Evolutionary conservation across 1,140 invertebrate species (phyloP).

Genomic region (Ceratitis capitata): DNA sequence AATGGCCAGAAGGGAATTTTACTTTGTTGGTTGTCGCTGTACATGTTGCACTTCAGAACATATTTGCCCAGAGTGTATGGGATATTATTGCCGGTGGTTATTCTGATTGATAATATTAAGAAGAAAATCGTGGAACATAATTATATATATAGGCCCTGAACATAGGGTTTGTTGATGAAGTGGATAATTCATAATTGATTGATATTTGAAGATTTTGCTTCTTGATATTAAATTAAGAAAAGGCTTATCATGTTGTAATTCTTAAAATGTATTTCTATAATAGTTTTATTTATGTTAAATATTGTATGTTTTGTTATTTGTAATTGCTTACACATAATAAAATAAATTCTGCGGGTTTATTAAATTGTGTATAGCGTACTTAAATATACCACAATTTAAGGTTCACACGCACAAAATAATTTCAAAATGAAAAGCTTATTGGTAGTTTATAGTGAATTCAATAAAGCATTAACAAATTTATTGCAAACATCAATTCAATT

Average conservation of each 20-base stretch:
- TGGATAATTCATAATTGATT: no score
- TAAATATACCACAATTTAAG: not conserved
- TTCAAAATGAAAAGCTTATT: not conserved
- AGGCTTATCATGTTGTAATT: not conserved
- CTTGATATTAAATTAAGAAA: constrained; percentile 6
- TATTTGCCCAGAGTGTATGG: no score
- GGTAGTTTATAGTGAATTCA: not conserved
- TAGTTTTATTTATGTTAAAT: constrained; percentile 27
- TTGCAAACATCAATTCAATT: not conserved
- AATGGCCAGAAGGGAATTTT: no score
- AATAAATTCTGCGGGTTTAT: not conserved
- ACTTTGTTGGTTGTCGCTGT: no score
- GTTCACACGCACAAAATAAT: not conserved
- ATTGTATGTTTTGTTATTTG: constrained; percentile 1
- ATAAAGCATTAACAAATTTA: constrained; percentile 16
- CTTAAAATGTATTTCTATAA: constrained; percentile 16
- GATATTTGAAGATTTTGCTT: no score
- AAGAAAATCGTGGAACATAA: no score
- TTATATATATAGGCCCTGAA: no score
- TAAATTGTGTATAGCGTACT: not conserved
- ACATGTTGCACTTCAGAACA: no score
- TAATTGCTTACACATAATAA: constrained; percentile 28
- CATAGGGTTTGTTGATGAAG: no score
- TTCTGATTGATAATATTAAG: no score
- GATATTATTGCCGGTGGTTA: no score